Percentiles rank a stretch among this genome's conserved stretches.
phyloP scores from a whole-genome alignment of 1,140 invertebrate genomes.

The Andrena cerasifolii region DNA sequence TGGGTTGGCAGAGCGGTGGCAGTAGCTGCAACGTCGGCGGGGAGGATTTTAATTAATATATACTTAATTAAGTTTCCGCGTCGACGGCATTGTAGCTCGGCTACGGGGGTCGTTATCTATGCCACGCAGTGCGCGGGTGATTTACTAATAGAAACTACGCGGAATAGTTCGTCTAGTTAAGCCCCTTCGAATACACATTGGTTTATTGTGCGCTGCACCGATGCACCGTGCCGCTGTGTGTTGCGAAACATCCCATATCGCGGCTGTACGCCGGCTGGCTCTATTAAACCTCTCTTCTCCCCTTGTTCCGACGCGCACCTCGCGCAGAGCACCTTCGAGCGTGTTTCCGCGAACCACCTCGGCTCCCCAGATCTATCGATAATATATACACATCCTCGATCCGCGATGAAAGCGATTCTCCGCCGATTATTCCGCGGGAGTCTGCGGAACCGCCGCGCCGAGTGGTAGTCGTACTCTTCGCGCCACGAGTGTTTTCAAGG shows the following conservation, averaged over 20 bases:
- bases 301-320: constrained; percentile 40
- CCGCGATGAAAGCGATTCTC: constrained; percentile 50
- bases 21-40: constrained; percentile 7
- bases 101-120: constrained; percentile 69
- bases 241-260: constrained; percentile 46
- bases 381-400: constrained; percentile 24
- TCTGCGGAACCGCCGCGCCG: not conserved
- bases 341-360: constrained; percentile 28
- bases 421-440: constrained; percentile 24
- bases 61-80: constrained; percentile 75
- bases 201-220: constrained; percentile 63
- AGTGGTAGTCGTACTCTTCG: not conserved
- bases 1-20: not conserved
- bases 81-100: constrained; percentile 69
- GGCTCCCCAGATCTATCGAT: constrained; percentile 54
- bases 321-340: constrained; percentile 42
- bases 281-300: constrained; percentile 54
- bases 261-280: constrained; percentile 28
- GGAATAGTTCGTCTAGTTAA: constrained; percentile 73
- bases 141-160: constrained; percentile 77
- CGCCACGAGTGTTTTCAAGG: not conserved
- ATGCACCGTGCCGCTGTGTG: constrained; percentile 32
- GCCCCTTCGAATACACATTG: constrained; percentile 67
- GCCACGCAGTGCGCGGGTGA: constrained; percentile 70
- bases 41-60: constrained; percentile 78